Evolutionary conservation across 2,113 vertebrate species (phyloP).

Genomic region (Neolamprologus devosi): DNA sequence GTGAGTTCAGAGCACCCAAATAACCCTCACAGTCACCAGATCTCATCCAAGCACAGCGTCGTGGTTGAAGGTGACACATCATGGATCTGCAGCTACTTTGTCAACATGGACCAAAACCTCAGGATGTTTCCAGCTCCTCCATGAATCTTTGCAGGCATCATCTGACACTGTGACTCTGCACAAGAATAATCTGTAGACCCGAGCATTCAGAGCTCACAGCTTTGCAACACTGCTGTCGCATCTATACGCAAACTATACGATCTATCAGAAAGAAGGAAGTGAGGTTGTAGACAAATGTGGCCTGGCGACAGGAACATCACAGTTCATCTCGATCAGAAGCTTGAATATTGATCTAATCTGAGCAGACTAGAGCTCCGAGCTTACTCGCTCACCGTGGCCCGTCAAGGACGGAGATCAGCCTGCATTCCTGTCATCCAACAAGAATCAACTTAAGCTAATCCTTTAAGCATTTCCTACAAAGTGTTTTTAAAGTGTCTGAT

Average conservation of each 20-base stretch:
- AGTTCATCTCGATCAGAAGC: background rate
- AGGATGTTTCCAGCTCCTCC: too few species aligned
- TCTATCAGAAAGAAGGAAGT: background rate
- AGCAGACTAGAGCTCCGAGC: background rate
- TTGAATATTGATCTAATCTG: background rate
- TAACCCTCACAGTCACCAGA: background rate
- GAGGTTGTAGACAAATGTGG: background rate
- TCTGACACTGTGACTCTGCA: rapidly evolving
- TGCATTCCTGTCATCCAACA: background rate
- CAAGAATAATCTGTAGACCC: background rate
- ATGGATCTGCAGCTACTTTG: background rate
- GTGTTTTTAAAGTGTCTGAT: background rate
- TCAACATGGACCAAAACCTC: background rate
- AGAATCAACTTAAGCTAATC: background rate
- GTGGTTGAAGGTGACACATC: background rate
- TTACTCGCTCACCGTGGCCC: background rate
- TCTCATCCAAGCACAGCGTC: background rate
- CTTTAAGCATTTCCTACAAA: background rate
- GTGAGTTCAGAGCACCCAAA: background rate
- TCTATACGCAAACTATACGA: background rate
- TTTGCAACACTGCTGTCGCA: background rate
- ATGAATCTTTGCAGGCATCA: background rate
- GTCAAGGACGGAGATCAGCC: background rate
- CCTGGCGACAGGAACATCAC: background rate
- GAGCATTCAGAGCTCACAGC: background rate